Evolutionary conservation across 2,797 vertebrate genomes (phyloP).

Genomic region (Protonibea diacanthus): DNA sequence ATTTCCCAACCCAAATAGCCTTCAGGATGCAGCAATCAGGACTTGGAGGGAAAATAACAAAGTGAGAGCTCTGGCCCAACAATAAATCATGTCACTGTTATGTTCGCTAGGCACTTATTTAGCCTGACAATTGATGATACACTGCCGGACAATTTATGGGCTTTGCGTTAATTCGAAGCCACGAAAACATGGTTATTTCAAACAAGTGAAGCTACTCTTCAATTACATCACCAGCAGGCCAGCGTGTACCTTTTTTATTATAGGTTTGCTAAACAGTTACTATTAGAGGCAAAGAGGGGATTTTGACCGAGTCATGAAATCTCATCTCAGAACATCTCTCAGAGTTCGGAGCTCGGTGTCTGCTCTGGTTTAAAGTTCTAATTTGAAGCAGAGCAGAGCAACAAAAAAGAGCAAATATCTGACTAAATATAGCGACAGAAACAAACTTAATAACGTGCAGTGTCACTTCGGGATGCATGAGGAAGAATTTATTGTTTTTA

Average conservation of each 20-base stretch:
- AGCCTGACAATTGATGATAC: slow-evolving; percentile 78
- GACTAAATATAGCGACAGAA: not conserved
- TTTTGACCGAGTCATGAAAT: slow-evolving; percentile 44
- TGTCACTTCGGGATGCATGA: not conserved
- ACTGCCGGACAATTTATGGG: slow-evolving; percentile 68
- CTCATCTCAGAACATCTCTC: slow-evolving; percentile 23
- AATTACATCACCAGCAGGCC: slow-evolving; percentile 68
- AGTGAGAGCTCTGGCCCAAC: slow-evolving; percentile 66
- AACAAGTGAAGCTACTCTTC: slow-evolving; percentile 66
- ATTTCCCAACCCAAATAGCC: slow-evolving; percentile 84
- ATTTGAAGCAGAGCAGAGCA: not conserved
- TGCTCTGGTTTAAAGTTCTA: not conserved
- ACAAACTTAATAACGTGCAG: not conserved
- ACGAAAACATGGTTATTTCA: slow-evolving; percentile 68
- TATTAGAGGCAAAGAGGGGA: slow-evolving; percentile 48
- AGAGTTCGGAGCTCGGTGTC: not conserved
- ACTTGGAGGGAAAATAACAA: slow-evolving; percentile 83
- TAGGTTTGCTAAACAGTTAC: slow-evolving; percentile 55
- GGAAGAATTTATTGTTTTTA: too few species aligned
- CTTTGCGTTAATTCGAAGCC: slow-evolving; percentile 68
- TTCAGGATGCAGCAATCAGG: slow-evolving; percentile 86
- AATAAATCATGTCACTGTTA: slow-evolving; percentile 82
- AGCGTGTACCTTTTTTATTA: slow-evolving; percentile 59
- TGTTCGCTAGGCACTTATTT: slow-evolving; percentile 75
- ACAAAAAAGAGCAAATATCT: not conserved